A percentile compares a stretch with the other conserved stretches of the same genome.
phyloP scores from a whole-genome alignment of 2,797 vertebrate species.

The Squalus acanthias region DNA sequence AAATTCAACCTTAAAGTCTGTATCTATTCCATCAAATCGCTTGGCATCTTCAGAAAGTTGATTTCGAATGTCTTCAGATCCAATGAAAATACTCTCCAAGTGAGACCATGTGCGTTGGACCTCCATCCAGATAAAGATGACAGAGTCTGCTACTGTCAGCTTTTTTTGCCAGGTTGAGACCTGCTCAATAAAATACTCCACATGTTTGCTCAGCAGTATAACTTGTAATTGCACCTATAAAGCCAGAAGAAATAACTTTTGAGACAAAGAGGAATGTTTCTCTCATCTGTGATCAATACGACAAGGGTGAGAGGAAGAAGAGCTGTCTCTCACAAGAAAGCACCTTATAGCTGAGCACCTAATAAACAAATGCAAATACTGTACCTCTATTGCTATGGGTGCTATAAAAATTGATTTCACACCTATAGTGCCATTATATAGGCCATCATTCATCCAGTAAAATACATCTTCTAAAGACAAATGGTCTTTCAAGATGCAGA shows the following conservation, averaged over 20 bases:
- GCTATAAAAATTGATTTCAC: background rate
- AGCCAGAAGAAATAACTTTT: slow-evolving; percentile 35
- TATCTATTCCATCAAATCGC: slow-evolving; percentile 62
- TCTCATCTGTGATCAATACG: background rate
- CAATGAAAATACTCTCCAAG: slow-evolving; percentile 70
- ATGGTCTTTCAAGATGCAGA: background rate
- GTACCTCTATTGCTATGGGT: background rate
- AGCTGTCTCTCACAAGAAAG: background rate
- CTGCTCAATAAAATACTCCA: slow-evolving; percentile 65
- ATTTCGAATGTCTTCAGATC: slow-evolving; percentile 63
- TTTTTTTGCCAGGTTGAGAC: slow-evolving; percentile 63
- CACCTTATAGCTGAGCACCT: too few relatives aligned
- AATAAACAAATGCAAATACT: background rate
- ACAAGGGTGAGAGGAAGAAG: background rate
- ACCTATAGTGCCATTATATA: background rate
- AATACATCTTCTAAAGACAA: background rate
- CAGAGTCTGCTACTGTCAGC: slow-evolving; percentile 58
- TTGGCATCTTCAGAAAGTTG: slow-evolving; percentile 64
- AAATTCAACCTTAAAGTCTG: slow-evolving; percentile 62
- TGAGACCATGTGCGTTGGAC: slow-evolving; percentile 63
- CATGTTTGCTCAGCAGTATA: slow-evolving; percentile 65
- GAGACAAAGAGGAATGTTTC: background rate
- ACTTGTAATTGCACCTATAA: slow-evolving; percentile 67
- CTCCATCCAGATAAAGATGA: slow-evolving; percentile 68
- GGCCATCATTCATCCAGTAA: background rate